Base-by-base conservation (phyloP, 2,888 invertebrate genomes). In the Hesperia comma region DNA sequence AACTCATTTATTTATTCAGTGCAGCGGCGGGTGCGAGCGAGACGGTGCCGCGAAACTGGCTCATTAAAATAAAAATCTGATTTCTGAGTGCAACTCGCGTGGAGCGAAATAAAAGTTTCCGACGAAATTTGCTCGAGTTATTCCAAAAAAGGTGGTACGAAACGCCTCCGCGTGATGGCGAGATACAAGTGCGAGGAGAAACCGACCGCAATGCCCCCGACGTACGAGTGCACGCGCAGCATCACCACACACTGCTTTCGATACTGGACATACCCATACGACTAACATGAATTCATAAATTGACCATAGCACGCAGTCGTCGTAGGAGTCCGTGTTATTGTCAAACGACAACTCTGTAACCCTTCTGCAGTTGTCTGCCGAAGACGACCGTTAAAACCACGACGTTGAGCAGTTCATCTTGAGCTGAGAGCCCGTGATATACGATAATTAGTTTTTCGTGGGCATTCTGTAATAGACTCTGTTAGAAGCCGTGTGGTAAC, bases 1-100 rank as follows among this genome's bases (percentile, higher is more conserved):
- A 89, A 90, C 79, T 91, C 86, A 89, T 92, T 92, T 91, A 92
- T 90, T 91, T 92, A 92, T 90, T 91, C 90, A 88, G 86, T 88
- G 86, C 90, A 90, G 79, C 82, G 75, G 79, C 81, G 85, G 80
- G 88, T 87, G 88, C 81, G 90, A 89, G 88, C 79, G 90, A 88
- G 90, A 87, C 76, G 75, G 73, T 76, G 80, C 79, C 77, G 83
- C 85, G 80, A 86, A 90, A 90, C 90, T 82, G 85, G 87, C 90
- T 91, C 91, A 92, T 92, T 92, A 92, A 92, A 92, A 92, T 91
- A 91, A 92, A 92, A 92, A 87, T 86, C 83, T 77, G 85, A 90
- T 88, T 87, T 89, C 86, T 77, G 89, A 92, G 90, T 90, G 88
- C 89, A 90, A 82, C 84, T 83, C 81, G 87, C 86, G 85, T 86